These are phyloP conservation scores for Drosophila affinis DNA, from an alignment of 2,888 invertebrate genomes.

Conservation along the genomic window DNA sequence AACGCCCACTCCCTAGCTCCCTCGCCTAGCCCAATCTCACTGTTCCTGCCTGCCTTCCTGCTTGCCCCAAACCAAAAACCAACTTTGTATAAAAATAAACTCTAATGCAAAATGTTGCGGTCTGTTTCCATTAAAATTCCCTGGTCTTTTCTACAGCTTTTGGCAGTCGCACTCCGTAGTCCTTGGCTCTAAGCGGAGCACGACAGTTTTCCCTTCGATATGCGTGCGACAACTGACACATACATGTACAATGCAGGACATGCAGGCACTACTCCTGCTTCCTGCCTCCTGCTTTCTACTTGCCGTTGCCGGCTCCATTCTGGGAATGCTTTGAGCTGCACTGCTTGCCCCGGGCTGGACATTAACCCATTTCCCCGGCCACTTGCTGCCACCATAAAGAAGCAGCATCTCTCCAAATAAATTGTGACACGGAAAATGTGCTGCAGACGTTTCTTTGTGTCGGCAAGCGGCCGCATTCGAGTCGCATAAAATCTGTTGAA, in stretches of 20 bases:
- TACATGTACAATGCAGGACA: too few species aligned
- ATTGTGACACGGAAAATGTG: conserved; percentile 37
- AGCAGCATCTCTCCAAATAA: conserved; percentile 14
- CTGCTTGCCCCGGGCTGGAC: conserved; percentile 54
- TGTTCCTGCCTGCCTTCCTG: background rate
- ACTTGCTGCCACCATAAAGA: background rate
- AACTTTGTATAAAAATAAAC: conserved; percentile 12
- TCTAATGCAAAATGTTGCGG: conserved; percentile 72
- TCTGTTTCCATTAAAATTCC: conserved; percentile 63
- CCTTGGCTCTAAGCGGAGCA: conserved; percentile 52
- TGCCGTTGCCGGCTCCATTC: background rate
- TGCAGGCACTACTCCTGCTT: conserved; percentile 21
- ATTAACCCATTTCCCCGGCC: conserved; percentile 64
- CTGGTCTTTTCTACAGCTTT: conserved; percentile 33
- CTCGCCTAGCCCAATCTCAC: background rate
- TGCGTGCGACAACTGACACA: conserved; percentile 60
- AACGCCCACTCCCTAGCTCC: conserved; percentile 20
- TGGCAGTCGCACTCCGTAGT: conserved; percentile 60
- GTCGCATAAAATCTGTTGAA: conserved; percentile 68
- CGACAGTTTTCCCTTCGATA: conserved; percentile 61
- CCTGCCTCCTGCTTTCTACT: background rate
- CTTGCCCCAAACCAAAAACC: background rate
- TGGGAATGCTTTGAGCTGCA: conserved; percentile 7
- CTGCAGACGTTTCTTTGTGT: conserved; percentile 67
- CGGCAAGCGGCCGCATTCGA: conserved; percentile 5